These are phyloP conservation scores for Fistularia commersonii DNA, from an alignment of 2,797 vertebrate genomes.

Conservation along the genomic window DNA sequence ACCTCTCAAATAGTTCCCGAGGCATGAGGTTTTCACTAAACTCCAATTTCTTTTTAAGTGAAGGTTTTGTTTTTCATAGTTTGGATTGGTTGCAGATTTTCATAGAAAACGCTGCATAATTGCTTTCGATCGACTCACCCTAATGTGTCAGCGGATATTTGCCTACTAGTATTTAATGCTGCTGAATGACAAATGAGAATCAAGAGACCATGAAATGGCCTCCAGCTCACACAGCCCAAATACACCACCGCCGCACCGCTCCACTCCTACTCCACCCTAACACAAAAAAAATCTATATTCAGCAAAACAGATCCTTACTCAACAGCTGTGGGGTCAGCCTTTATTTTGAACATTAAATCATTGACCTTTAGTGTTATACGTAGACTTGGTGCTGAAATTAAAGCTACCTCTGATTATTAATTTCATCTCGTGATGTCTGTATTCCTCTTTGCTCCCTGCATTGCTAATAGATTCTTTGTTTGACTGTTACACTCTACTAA, in stretches of 20 bases:
- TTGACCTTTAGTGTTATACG: conserved; percentile 25
- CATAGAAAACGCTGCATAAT: conserved; percentile 55
- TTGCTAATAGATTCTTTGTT: too few relatives aligned
- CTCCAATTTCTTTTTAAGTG: neutral
- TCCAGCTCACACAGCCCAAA: conserved; percentile 24
- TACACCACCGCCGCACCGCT: conserved; percentile 14
- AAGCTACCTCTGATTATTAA: too few relatives aligned
- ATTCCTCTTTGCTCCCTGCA: too few relatives aligned
- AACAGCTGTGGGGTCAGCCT: conserved; percentile 9
- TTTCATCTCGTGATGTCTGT: neutral
- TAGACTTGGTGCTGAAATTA: too few relatives aligned
- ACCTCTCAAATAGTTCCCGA: neutral
- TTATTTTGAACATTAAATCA: conserved; percentile 5
- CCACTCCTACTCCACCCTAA: conserved; percentile 3
- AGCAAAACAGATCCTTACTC: conserved; percentile 28
- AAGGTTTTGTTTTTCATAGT: conserved; percentile 9
- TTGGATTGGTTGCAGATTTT: conserved; percentile 39
- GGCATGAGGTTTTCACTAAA: conserved; percentile 2
- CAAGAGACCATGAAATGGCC: conserved; percentile 72
- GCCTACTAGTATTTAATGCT: conserved; percentile 73
- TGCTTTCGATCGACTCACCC: conserved; percentile 70
- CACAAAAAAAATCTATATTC: conserved; percentile 59
- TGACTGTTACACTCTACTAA: too few relatives aligned
- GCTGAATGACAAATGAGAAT: conserved; percentile 77
- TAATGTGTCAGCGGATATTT: conserved; percentile 65